Evolutionary conservation across 2,888 invertebrate genomes (phyloP), one percentile per base, ranked within the genome.

Genomic region (Scaptomyza tumidula): DNA sequence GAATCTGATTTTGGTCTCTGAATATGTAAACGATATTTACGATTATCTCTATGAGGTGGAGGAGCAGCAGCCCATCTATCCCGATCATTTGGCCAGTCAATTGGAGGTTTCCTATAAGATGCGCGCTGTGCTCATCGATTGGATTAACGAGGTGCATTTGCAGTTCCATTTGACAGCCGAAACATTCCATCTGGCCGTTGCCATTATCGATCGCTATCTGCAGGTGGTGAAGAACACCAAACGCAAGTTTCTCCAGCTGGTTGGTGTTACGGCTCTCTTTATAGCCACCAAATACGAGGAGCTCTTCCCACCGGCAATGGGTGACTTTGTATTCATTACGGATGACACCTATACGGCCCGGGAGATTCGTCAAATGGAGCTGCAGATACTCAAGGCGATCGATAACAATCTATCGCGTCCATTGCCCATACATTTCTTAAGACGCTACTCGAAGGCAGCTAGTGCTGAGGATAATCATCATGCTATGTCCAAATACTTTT

Each of bases 211-310:
- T 93, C 94, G 97, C 90, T 98, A 96, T 93, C 93, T 99, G 60
- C 92, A 92, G 73, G 92, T 90, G 3, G 94, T 93, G 35, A 93
- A 93, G 49, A 93, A 94, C 16, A 94, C 96, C 33, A 93, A 94
- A 56, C 94, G 95, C 74, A 95, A 94, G 74, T 94, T 95, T 79
- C 93, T 98, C 64, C 98, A 99, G 90, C 93, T 98, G 72, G 96
- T 98, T 11, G 98, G 98, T 4, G 95, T 97, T 1, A 95, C 98
- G 0, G 96, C 98, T 0, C 94, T 99, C 94, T 95, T 97, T 86
- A 94, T 98, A 57, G 98, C 99, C 0, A 95, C 96, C 88, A 99
- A 99, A 92, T 98, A 97, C 89, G 99, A 99, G 92, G 99, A 99
- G 93, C 96, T 98, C 88, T 97, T 96, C 88, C 94, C 96, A 1